These are phyloP conservation scores for Crocuta crocuta DNA, from an alignment of 2,113 vertebrate species.

Conservation along the genomic window DNA sequence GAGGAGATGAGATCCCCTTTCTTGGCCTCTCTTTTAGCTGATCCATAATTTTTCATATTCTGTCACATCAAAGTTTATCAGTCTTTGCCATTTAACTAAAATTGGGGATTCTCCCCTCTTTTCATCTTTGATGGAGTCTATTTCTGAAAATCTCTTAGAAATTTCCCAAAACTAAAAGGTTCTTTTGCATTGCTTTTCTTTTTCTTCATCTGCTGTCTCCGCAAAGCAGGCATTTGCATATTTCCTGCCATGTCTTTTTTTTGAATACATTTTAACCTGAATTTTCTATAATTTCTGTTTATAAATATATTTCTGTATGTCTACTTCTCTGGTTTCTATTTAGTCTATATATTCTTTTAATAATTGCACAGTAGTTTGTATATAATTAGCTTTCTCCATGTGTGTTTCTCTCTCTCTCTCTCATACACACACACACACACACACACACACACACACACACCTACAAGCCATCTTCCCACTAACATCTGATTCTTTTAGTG, in stretches of 20 bases:
- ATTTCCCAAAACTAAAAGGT: neutral
- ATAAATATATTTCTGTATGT: neutral
- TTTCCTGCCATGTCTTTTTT: neutral
- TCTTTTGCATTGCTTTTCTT: neutral
- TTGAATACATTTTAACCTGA: neutral
- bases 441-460: neutral
- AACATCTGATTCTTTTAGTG: neutral
- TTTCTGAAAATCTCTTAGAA: neutral
- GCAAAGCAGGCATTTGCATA: neutral
- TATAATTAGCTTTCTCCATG: neutral
- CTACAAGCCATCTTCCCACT: neutral
- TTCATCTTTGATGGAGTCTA: neutral
- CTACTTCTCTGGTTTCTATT: neutral
- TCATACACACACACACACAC: neutral
- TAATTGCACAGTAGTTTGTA: neutral
- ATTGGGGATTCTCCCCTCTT: rapidly evolving
- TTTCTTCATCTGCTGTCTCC: neutral
- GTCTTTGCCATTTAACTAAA: neutral
- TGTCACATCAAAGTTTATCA: neutral
- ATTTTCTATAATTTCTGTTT: neutral
- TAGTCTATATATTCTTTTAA: neutral
- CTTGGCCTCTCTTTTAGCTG: neutral
- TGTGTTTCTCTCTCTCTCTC: neutral
- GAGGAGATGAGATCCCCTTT: neutral
- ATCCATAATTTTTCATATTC: neutral